A percentile compares a stretch with the other conserved stretches of the same genome.
These are phyloP conservation scores for Alcis repandata DNA, from an alignment of 2,888 invertebrate genomes.

Conservation along the genomic window DNA sequence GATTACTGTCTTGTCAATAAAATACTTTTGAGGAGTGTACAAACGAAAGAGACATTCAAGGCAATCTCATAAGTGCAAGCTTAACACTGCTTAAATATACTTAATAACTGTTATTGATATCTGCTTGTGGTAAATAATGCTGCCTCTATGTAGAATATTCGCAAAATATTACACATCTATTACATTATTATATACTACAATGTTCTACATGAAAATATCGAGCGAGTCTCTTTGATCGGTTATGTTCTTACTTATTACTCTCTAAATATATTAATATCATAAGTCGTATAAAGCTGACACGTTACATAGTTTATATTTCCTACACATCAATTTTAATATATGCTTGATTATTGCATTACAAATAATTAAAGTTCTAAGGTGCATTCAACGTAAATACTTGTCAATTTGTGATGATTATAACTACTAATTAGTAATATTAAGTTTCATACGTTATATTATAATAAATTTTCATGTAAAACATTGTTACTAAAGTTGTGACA, in stretches of 20 bases:
- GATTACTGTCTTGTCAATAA: conserved; percentile 51
- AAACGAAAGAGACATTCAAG: conserved; percentile 36
- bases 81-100: conserved; percentile 65
- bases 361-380: too few relatives aligned
- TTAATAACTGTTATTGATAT: conserved; percentile 57
- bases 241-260: conserved; percentile 23
- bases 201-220: conserved; percentile 70
- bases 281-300: conserved; percentile 40
- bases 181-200: conserved; percentile 54
- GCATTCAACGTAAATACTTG: conserved; percentile 31
- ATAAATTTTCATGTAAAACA: conserved; percentile 64
- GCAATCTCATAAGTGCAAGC: conserved; percentile 61
- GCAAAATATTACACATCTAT: conserved; percentile 81
- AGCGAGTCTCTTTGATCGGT: conserved; percentile 6
- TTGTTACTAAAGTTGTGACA: conserved; percentile 71
- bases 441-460: conserved; percentile 9
- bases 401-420: conserved; percentile 40
- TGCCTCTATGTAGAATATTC: conserved; percentile 83
- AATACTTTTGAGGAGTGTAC: conserved; percentile 46
- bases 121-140: conserved; percentile 75
- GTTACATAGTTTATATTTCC: conserved; percentile 15
- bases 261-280: conserved; percentile 48
- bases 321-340: conserved; percentile 18
- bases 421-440: conserved; percentile 11
- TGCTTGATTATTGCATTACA: too few relatives aligned